A percentile compares a stretch with the other conserved stretches of the same genome.
These are phyloP conservation scores for Drosophila fuyamai DNA, from an alignment of 1,140 invertebrate species.

Conservation along the genomic window DNA sequence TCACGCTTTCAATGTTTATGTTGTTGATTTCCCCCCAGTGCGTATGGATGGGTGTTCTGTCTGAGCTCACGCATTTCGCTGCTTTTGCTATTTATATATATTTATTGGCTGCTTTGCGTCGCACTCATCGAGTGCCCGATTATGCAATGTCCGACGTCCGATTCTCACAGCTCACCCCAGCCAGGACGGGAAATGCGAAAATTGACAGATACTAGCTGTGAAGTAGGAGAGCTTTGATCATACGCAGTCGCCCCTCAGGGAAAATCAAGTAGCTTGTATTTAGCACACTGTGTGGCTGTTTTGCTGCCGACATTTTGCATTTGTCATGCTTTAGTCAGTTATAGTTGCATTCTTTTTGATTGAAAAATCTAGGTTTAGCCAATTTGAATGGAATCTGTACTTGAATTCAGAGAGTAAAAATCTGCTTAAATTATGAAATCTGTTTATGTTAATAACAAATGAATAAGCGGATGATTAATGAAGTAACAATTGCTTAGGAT, in stretches of 20 bases:
- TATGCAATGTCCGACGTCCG: conserved; percentile 61
- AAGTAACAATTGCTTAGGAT: neutral
- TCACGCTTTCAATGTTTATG: conserved; percentile 50
- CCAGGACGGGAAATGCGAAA: conserved; percentile 20
- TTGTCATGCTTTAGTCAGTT: conserved; percentile 23
- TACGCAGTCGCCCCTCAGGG: neutral
- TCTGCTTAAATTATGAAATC: neutral
- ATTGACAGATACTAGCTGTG: neutral
- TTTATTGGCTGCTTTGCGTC: conserved; percentile 65
- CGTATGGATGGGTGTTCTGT: conserved; percentile 20
- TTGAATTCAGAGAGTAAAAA: too few species aligned
- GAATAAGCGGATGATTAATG: neutral
- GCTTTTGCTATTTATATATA: conserved; percentile 72
- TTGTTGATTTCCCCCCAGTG: conserved; percentile 3
- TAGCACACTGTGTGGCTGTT: conserved; percentile 9
- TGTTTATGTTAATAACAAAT: neutral
- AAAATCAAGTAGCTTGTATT: conserved; percentile 27
- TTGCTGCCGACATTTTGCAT: conserved; percentile 15
- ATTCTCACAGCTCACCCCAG: conserved; percentile 36
- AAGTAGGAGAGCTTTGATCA: conserved; percentile 16
- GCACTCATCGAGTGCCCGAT: conserved; percentile 50
- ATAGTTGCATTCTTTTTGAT: conserved; percentile 25
- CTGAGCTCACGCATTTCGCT: conserved; percentile 70
- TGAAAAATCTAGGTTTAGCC: conserved; percentile 1
- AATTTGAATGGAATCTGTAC: neutral